Evolutionary conservation across 2,797 vertebrate genomes (phyloP).

Genomic region (Lepilemur septentrionalis): DNA sequence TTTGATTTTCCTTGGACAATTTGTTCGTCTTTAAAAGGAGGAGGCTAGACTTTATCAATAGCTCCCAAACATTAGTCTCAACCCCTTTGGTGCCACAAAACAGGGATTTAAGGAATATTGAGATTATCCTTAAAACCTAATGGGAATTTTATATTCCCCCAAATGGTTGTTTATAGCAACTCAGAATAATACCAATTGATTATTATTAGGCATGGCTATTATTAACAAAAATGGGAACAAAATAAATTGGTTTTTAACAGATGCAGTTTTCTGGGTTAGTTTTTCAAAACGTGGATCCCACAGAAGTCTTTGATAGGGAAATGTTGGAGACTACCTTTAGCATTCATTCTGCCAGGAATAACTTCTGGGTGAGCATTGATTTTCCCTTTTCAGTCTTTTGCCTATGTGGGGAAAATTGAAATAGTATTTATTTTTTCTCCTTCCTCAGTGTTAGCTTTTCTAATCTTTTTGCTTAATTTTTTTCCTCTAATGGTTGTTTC

Average conservation of each 20-base stretch:
- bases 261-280: not conserved
- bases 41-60: not conserved
- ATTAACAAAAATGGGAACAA: not conserved
- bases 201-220: not conserved
- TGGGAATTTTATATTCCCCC: not conserved
- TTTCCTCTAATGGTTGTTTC: not conserved
- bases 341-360: not conserved
- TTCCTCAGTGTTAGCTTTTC: not conserved
- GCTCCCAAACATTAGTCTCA: not conserved
- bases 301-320: not conserved
- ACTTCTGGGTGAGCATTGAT: not conserved
- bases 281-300: not conserved
- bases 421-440: not conserved
- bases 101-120: not conserved
- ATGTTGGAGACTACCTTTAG: not conserved
- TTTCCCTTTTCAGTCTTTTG: not conserved
- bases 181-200: not conserved
- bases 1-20: not conserved
- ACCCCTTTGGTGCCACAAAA: not conserved
- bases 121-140: not conserved
- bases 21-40: not conserved
- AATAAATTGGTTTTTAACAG: not conserved
- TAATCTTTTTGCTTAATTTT: not conserved
- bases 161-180: not conserved
- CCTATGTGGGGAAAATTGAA: not conserved